Conservation (phyloP, 2,113 vertebrate genomes). For the Brachirus orientalis region DNA sequence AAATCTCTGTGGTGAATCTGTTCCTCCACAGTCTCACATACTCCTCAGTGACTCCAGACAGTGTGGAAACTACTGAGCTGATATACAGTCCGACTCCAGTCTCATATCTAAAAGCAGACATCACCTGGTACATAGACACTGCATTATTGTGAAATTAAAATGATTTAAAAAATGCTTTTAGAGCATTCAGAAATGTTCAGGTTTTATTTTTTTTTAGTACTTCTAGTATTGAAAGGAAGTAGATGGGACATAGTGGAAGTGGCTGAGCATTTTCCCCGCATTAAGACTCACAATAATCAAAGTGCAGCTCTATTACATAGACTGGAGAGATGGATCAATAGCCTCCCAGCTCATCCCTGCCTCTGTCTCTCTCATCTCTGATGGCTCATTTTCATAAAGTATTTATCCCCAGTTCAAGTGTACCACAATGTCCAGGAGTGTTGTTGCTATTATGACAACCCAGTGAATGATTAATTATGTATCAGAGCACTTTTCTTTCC, state of each 20-base stretch:
- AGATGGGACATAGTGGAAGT: constrained; percentile 31
- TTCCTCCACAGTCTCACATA: neutral
- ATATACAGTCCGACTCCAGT: constrained; percentile 45
- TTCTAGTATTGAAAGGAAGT: neutral
- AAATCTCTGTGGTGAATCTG: too few relatives aligned
- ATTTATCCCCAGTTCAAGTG: constrained; percentile 73
- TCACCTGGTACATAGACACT: neutral
- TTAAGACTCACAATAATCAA: constrained; percentile 56
- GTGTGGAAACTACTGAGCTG: constrained; percentile 55
- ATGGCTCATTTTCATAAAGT: constrained; percentile 81
- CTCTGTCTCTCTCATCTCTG: constrained; percentile 42
- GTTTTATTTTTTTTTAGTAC: constrained; percentile 20
- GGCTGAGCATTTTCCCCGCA: constrained; percentile 22
- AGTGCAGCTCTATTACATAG: constrained; percentile 67
- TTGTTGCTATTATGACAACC: constrained; percentile 63
- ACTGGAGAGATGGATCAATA: constrained; percentile 71
- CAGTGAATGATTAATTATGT: constrained; percentile 71
- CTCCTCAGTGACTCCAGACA: constrained; percentile 17
- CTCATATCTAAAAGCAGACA: constrained; percentile 7
- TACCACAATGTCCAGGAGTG: constrained; percentile 46
- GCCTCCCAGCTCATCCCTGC: constrained; percentile 47
- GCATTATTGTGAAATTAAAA: neutral
- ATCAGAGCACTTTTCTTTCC: constrained; percentile 68
- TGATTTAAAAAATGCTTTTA: constrained; percentile 7
- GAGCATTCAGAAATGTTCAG: neutral